A percentile compares a stretch with the other conserved stretches of the same genome.
Evolutionary conservation across 2,797 vertebrate genomes (phyloP).

Genomic region (Sitta carolinensis): DNA sequence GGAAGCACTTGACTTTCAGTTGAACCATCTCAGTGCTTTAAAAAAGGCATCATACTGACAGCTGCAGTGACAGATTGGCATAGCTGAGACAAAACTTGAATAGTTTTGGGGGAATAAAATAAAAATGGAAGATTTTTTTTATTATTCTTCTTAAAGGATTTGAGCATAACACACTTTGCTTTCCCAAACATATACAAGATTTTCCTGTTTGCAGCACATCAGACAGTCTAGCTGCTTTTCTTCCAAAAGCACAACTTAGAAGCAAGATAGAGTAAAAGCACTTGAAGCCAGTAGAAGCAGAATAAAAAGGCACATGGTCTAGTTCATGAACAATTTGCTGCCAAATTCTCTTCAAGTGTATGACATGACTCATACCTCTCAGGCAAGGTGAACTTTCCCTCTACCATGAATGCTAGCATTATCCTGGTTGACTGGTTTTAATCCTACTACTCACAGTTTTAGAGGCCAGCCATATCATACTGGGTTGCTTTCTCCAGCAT

Average conservation of each 20-base stretch:
- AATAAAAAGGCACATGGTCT: neutral
- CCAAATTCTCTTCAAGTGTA: neutral
- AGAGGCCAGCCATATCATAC: neutral
- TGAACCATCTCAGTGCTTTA: neutral
- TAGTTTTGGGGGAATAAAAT: neutral
- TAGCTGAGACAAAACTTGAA: constrained; percentile 5
- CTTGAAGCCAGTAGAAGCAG: neutral
- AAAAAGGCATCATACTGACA: constrained; percentile 40
- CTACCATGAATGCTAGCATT: neutral
- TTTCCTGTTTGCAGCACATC: neutral
- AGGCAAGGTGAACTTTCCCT: neutral
- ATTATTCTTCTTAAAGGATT: neutral
- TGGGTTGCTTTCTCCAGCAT: neutral
- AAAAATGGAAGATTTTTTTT: neutral
- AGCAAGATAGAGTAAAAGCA: neutral
- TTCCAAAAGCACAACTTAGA: neutral
- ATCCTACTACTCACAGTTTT: neutral
- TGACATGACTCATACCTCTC: neutral
- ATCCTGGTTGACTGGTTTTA: neutral
- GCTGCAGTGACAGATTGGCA: constrained; percentile 49
- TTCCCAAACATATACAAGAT: neutral
- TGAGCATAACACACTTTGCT: neutral
- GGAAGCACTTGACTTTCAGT: neutral
- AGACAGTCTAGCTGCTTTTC: neutral
- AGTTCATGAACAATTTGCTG: neutral